A percentile compares a stretch with the other conserved stretches of the same genome.
Conservation (phyloP, 2,888 invertebrate genomes). For the Caenorhabditis wallacei region DNA sequence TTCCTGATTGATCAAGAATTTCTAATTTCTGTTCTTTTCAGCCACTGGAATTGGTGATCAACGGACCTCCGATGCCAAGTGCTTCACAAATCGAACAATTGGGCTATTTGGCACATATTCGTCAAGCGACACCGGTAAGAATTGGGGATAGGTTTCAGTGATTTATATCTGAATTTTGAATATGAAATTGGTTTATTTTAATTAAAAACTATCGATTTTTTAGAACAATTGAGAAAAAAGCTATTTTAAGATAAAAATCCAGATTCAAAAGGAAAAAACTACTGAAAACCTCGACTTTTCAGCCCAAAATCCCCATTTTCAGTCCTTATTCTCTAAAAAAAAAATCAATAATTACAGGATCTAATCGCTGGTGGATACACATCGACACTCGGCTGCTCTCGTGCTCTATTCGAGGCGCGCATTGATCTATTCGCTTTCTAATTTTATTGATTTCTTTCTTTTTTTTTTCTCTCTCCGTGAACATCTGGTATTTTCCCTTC, state of each 20-base stretch:
- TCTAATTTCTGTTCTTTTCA: no score
- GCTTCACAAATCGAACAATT: slow-evolving; percentile 59
- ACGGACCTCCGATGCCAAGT: slow-evolving; percentile 69
- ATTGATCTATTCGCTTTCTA: slow-evolving; percentile 75
- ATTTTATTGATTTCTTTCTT: slow-evolving; percentile 1
- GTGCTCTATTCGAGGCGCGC: slow-evolving; percentile 80
- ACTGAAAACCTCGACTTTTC: no score
- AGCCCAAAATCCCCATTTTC: no score
- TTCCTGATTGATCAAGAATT: no score
- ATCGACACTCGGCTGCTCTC: slow-evolving; percentile 73
- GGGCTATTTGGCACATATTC: slow-evolving; percentile 70
- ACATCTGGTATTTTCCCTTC: neutral
- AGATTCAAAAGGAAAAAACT: no score
- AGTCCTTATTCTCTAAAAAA: no score
- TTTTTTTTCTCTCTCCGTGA: neutral
- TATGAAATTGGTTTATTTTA: no score
- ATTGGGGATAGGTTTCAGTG: neutral
- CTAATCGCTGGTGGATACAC: slow-evolving; percentile 80
- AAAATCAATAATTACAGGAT: no score
- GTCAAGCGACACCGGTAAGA: slow-evolving; percentile 58
- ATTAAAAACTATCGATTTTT: no score
- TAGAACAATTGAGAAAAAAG: no score
- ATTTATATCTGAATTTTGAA: no score
- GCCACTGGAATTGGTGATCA: slow-evolving; percentile 67
- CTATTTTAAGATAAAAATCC: no score